Conservation (phyloP, 1,140 invertebrate species). For the Palaemon carinicauda region DNA sequence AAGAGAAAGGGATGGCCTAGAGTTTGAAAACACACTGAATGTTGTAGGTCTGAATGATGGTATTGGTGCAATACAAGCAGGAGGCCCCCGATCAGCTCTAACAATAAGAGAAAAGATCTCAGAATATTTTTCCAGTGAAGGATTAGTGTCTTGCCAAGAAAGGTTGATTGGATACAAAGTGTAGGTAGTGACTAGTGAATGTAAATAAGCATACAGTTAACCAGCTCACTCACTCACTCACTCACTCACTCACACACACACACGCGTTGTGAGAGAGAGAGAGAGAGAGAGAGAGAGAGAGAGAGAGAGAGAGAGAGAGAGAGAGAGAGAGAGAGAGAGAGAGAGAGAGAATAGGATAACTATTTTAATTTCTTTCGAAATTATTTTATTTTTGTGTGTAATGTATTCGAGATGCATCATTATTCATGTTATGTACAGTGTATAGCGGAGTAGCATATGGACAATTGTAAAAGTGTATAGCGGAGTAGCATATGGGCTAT, state of each 20-base stretch:
- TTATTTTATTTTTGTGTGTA: background rate
- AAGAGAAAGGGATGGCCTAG: too few relatives aligned
- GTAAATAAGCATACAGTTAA: too few relatives aligned
- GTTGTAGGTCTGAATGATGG: constrained; percentile 26
- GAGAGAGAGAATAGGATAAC: too few relatives aligned
- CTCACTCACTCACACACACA: too few relatives aligned
- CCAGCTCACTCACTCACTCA: too few relatives aligned
- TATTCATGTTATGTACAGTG: background rate
- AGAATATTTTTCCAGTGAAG: background rate
- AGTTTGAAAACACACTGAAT: constrained; percentile 40
- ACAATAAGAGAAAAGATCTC: background rate
- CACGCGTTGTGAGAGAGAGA: too few relatives aligned
- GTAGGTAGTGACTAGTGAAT: too few relatives aligned
- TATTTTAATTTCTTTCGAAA: background rate
- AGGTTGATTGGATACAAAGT: constrained; percentile 5
- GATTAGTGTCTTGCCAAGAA: background rate
- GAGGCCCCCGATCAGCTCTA: too few relatives aligned
- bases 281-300: too few relatives aligned
- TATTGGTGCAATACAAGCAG: background rate
- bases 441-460: too few relatives aligned
- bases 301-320: background rate
- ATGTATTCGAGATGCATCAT: background rate
- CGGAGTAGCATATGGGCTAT: too few relatives aligned
- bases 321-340: background rate
- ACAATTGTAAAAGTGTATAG: too few relatives aligned